Percentiles rank a stretch among this genome's conserved stretches.
Evolutionary conservation across 2,888 invertebrate species (phyloP).

Genomic region (Amorpha juglandis): DNA sequence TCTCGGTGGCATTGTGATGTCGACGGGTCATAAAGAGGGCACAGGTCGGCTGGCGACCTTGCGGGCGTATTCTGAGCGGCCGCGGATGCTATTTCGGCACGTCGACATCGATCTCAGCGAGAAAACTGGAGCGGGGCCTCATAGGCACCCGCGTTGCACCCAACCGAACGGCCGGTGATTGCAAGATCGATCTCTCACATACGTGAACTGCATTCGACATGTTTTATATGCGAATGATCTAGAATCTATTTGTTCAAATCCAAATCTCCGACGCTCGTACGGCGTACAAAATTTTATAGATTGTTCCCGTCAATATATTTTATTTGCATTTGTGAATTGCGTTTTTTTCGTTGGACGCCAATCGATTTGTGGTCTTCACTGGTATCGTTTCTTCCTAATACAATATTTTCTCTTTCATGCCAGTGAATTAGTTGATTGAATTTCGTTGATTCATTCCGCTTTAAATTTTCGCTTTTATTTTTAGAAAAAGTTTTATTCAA

Average conservation of each 20-base stretch:
- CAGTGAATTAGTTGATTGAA: conserved; percentile 1
- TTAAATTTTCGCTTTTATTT: background rate
- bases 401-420: background rate
- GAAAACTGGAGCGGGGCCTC: conserved; percentile 71
- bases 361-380: background rate
- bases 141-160: conserved; percentile 74
- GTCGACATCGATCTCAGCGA: conserved; percentile 68
- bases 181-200: conserved; percentile 55
- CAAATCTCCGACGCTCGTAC: conserved; percentile 19
- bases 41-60: conserved; percentile 69
- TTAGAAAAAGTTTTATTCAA: background rate
- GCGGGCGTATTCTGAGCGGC: conserved; percentile 65
- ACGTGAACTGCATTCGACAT: conserved; percentile 38
- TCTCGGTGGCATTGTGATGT: conserved; percentile 50
- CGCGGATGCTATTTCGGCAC: conserved; percentile 69
- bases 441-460: too few relatives aligned
- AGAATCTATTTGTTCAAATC: conserved; percentile 28
- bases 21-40: conserved; percentile 66
- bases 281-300: conserved; percentile 2
- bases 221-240: conserved; percentile 32
- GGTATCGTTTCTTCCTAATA: background rate
- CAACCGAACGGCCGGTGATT: conserved; percentile 56
- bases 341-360: background rate
- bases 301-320: background rate
- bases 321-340: conserved; percentile 2